These are phyloP conservation scores for Bhutanitis thaidina DNA, from an alignment of 2,888 invertebrate genomes.

Conservation along the genomic window DNA sequence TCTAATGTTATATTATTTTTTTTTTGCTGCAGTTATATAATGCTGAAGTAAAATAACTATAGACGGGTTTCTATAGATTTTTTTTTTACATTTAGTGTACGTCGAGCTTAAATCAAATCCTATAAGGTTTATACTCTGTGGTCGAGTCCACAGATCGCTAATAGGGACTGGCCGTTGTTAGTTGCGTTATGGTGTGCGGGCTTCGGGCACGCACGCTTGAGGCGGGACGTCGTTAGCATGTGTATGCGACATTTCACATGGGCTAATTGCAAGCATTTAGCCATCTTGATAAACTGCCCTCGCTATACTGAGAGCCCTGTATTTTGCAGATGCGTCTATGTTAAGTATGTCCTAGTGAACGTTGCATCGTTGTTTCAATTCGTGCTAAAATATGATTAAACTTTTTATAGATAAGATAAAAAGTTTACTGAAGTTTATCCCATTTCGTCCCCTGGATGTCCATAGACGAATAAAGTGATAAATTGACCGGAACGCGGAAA, in stretches of 20 bases:
- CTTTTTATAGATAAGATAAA: no score
- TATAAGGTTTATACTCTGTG: slow-evolving; percentile 19
- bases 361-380: no score
- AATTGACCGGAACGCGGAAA: no score
- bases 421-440: no score
- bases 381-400: no score
- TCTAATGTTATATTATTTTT: no score
- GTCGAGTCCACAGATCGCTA: slow-evolving; percentile 12
- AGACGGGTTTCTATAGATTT: no score
- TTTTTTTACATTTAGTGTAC: neutral
- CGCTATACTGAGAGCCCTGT: slow-evolving; percentile 51
- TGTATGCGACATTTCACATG: slow-evolving; percentile 76
- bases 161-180: slow-evolving; percentile 22
- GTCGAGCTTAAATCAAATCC: slow-evolving; percentile 10
- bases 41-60: no score
- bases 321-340: slow-evolving; percentile 36
- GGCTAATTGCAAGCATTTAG: slow-evolving; percentile 77
- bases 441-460: no score
- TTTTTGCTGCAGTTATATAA: no score
- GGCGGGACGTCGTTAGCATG: slow-evolving; percentile 75
- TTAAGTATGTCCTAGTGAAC: no score
- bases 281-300: slow-evolving; percentile 73
- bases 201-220: slow-evolving; percentile 42
- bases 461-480: no score
- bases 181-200: slow-evolving; percentile 32